Conservation (phyloP, 1,140 invertebrate genomes). For the Camponotus floridanus region DNA sequence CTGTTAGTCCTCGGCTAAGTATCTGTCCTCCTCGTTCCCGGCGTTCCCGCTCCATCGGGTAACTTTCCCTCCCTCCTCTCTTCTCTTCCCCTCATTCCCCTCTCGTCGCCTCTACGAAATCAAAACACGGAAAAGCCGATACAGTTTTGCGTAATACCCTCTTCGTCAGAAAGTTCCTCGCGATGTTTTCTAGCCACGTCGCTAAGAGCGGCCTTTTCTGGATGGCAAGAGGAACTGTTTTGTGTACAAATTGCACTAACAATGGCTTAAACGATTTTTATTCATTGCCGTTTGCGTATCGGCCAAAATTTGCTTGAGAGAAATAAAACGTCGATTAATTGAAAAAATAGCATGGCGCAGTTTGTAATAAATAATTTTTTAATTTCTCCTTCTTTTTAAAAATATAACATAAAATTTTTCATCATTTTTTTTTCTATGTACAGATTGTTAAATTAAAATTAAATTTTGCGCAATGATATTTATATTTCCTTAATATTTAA, state of each 20-base stretch:
- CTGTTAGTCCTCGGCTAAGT: conserved; percentile 79
- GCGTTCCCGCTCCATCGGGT: conserved; percentile 30
- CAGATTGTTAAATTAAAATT: not conserved
- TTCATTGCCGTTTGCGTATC: not conserved
- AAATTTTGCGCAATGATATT: not conserved
- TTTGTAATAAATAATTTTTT: not conserved
- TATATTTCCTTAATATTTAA: not conserved
- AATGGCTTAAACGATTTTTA: conserved; percentile 55
- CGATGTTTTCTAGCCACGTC: conserved; percentile 60
- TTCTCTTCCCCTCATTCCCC: conserved; percentile 20
- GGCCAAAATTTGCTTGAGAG: not conserved
- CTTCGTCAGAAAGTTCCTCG: conserved; percentile 62
- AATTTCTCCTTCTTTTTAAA: not conserved
- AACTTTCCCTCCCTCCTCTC: conserved; percentile 30
- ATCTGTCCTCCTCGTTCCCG: conserved; percentile 68
- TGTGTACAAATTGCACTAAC: conserved; percentile 56
- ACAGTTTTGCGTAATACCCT: conserved; percentile 78
- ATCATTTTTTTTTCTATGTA: not conserved
- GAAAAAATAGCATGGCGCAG: not conserved
- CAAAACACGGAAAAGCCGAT: conserved; percentile 81
- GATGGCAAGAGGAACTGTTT: conserved; percentile 41
- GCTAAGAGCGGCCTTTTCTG: conserved; percentile 40
- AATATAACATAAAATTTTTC: conserved; percentile 13
- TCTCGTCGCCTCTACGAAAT: conserved; percentile 73
- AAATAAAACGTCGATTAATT: conserved; percentile 1